These are phyloP conservation scores for Epinephelus awoara DNA, from an alignment of 2,797 vertebrate genomes.

Conservation along the genomic window DNA sequence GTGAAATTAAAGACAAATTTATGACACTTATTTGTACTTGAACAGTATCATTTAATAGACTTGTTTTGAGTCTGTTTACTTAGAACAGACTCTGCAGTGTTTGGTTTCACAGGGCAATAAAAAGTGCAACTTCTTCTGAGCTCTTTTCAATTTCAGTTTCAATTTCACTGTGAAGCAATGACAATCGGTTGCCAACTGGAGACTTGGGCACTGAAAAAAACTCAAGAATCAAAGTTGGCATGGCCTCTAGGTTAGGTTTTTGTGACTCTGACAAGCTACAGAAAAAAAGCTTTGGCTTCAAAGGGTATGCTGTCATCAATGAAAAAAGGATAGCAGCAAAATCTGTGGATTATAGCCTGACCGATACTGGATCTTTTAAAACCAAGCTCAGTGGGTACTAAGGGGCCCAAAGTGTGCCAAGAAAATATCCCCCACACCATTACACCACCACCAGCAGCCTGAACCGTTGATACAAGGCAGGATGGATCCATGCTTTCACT, in stretches of 20 bases:
- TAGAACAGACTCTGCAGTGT: not conserved
- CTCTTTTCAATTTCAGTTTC: constrained; percentile 28
- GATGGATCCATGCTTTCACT: no score
- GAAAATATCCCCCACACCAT: no score
- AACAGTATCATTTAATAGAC: not conserved
- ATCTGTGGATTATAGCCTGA: not conserved
- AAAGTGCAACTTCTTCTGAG: not conserved
- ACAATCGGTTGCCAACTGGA: constrained; percentile 7
- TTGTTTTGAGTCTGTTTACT: constrained; percentile 14
- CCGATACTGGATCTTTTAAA: not conserved
- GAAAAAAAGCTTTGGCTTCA: constrained; percentile 16
- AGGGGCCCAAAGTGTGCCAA: no score
- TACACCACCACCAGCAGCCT: no score
- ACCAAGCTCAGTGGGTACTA: no score
- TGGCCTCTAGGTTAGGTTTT: constrained; percentile 9
- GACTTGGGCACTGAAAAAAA: not conserved
- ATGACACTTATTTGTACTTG: not conserved
- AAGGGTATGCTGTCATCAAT: constrained; percentile 5
- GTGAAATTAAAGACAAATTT: not conserved
- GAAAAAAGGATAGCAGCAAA: constrained; percentile 7
- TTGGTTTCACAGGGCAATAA: not conserved
- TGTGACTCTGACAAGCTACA: constrained; percentile 10
- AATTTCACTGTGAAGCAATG: constrained; percentile 30
- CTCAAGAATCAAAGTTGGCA: constrained; percentile 17
- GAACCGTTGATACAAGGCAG: no score